These are phyloP conservation scores for Apteryx mantelli DNA, from an alignment of 2,113 vertebrate species.

Conservation along the genomic window DNA sequence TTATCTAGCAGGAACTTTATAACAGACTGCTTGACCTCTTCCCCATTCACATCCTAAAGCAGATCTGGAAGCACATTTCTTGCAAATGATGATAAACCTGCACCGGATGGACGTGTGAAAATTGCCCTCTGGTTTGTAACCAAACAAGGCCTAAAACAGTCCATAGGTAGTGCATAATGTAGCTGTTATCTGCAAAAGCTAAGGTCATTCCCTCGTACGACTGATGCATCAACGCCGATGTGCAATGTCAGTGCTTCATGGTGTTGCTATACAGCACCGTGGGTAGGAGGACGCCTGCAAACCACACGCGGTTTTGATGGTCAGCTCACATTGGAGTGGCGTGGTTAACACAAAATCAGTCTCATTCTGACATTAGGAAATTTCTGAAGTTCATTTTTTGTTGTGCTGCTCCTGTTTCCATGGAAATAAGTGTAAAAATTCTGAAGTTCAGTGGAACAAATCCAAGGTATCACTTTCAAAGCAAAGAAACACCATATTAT, in stretches of 20 bases:
- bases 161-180: background rate
- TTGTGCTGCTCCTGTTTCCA: background rate
- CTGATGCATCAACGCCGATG: background rate
- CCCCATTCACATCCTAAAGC: background rate
- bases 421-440: background rate
- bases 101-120: background rate
- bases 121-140: background rate
- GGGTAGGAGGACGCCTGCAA: background rate
- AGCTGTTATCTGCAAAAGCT: background rate
- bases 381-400: background rate
- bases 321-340: background rate
- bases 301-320: background rate
- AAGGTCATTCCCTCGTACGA: rapidly evolving
- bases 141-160: background rate
- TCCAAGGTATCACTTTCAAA: background rate
- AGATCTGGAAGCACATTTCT: background rate
- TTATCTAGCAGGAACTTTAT: background rate
- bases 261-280: too few species aligned
- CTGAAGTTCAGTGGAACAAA: background rate
- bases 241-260: too few species aligned
- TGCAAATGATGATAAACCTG: background rate
- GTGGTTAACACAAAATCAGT: background rate
- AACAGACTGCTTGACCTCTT: background rate
- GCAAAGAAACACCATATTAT: background rate
- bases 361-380: background rate